phyloP scores from a whole-genome alignment of 2,113 vertebrate genomes.

The Solea solea region DNA sequence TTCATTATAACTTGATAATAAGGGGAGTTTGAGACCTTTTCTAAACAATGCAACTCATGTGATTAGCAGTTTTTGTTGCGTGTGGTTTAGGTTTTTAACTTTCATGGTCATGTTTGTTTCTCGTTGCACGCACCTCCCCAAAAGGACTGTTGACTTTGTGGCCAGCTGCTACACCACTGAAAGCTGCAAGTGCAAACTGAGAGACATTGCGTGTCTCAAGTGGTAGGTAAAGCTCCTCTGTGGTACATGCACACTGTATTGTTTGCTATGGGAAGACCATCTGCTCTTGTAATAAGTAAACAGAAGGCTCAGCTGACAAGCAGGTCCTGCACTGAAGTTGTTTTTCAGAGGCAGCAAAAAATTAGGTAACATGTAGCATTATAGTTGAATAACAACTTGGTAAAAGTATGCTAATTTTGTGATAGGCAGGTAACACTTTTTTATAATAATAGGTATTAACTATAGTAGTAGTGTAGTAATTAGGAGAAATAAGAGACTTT shows the following conservation, averaged over 20 bases:
- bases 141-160: constrained; percentile 93
- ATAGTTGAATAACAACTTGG: too few species aligned
- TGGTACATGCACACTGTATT: background rate
- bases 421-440: too few species aligned
- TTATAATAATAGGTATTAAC: too few species aligned
- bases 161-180: constrained; percentile 95
- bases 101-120: constrained; percentile 35
- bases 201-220: constrained; percentile 94
- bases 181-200: constrained; percentile 95
- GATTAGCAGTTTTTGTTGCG: background rate
- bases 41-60: background rate
- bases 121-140: constrained; percentile 25
- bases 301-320: constrained; percentile 9
- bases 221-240: constrained; percentile 83
- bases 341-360: background rate
- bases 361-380: too few species aligned
- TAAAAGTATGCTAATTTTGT: too few species aligned
- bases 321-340: background rate
- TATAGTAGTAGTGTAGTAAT: too few species aligned
- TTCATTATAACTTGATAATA: too few species aligned
- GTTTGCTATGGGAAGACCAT: constrained; percentile 37
- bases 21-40: too few species aligned
- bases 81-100: constrained; percentile 2
- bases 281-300: constrained; percentile 22
- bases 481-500: too few species aligned